Percentiles rank a stretch among this genome's conserved stretches.
Conservation (phyloP, 2,888 invertebrate species). For the Melanchra persicariae region DNA sequence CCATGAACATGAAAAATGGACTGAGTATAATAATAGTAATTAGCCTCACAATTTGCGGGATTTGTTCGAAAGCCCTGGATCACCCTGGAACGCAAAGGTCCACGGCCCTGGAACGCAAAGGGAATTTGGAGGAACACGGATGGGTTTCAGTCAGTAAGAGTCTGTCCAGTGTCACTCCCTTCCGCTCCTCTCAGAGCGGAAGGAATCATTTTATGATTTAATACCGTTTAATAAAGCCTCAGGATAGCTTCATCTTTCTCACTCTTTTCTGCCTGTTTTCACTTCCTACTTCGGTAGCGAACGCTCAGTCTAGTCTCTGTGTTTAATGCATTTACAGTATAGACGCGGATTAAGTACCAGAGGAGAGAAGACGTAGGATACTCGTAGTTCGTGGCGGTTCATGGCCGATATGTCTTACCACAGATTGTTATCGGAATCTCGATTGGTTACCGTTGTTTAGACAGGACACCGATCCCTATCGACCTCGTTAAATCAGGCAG, state of each 20-base stretch:
- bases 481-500: constrained; percentile 5
- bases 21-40: too few species aligned
- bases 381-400: neutral
- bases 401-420: neutral
- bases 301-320: neutral
- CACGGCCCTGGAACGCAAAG: too few species aligned
- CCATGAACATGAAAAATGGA: neutral
- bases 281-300: neutral
- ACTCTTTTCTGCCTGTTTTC: neutral
- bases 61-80: too few species aligned
- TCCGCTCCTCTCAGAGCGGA: too few species aligned
- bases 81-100: too few species aligned
- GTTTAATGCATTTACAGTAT: constrained; percentile 6
- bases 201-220: too few species aligned
- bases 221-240: too few species aligned
- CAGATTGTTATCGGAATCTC: constrained; percentile 19
- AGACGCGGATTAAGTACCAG: constrained; percentile 8
- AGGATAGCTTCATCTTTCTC: neutral
- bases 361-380: neutral
- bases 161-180: too few species aligned
- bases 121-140: too few species aligned
- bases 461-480: constrained; percentile 17
- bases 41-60: too few species aligned
- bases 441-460: constrained; percentile 24
- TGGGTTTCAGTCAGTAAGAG: too few species aligned